These are phyloP conservation scores for Octodonta nipae DNA, from an alignment of 2,888 invertebrate genomes.

Conservation along the genomic window DNA sequence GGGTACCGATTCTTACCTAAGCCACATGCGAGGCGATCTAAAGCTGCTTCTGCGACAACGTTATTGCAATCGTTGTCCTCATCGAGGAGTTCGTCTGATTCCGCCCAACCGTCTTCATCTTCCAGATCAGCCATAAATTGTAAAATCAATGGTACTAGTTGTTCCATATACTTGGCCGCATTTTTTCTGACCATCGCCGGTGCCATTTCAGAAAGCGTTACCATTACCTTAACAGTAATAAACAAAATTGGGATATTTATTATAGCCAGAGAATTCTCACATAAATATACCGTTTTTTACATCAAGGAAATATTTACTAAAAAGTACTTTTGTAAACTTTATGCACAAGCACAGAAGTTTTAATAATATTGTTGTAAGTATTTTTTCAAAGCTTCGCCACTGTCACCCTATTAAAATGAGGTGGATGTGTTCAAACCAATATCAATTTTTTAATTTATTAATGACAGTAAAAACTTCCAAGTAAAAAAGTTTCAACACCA, in stretches of 20 bases:
- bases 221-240: constrained; percentile 45
- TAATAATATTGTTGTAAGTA: no score
- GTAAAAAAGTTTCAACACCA: no score
- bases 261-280: background rate
- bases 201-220: constrained; percentile 81
- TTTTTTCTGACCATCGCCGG: constrained; percentile 93
- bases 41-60: constrained; percentile 88
- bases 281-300: background rate
- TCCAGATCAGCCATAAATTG: constrained; percentile 92
- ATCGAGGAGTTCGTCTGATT: constrained; percentile 73
- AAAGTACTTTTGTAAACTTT: no score
- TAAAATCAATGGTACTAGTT: constrained; percentile 70
- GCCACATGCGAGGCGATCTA: constrained; percentile 95
- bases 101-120: constrained; percentile 80
- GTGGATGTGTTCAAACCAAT: no score
- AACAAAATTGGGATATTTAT: background rate
- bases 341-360: no score
- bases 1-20: constrained; percentile 65
- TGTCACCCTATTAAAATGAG: no score
- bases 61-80: constrained; percentile 92
- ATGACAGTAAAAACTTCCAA: no score
- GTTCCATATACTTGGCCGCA: constrained; percentile 68
- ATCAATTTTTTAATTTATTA: no score
- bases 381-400: no score
- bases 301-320: no score